Evolutionary conservation across 2,797 vertebrate species (phyloP).

Genomic region (Petrocephalus schoutedeni): DNA sequence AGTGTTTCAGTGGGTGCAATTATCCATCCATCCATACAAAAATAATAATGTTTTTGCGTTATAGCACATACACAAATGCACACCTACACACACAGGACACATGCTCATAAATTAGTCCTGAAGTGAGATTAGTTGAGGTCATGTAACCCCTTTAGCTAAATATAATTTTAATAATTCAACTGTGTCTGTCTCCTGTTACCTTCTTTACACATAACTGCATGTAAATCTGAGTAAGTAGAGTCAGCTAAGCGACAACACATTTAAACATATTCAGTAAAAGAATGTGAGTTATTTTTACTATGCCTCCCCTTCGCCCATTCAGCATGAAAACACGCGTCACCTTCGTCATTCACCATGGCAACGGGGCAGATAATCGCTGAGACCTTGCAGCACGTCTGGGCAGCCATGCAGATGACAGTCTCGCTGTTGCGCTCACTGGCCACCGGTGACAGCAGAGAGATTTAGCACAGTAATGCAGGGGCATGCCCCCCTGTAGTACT

Average conservation of each 20-base stretch:
- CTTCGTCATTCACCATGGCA: conserved; percentile 43
- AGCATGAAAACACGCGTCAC: neutral
- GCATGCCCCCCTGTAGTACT: neutral
- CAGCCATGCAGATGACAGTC: neutral
- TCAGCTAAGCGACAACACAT: neutral
- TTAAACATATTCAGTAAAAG: neutral
- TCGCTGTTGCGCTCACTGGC: neutral
- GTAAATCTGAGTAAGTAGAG: neutral
- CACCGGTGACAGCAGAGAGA: neutral
- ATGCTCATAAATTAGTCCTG: neutral
- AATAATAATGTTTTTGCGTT: neutral
- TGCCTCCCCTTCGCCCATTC: neutral
- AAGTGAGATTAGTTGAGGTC: neutral
- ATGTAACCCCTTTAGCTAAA: neutral
- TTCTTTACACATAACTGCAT: neutral
- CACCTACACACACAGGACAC: conserved; percentile 19
- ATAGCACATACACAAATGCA: neutral
- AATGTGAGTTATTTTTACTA: neutral
- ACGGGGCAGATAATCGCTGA: conserved; percentile 27
- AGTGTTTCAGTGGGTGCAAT: neutral
- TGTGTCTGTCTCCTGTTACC: neutral
- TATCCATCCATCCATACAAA: neutral
- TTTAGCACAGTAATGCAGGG: neutral
- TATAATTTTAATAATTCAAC: neutral
- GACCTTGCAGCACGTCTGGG: neutral